Evolutionary conservation across 1,140 invertebrate genomes (phyloP), one percentile per base, ranked within the genome.

Genomic region (Aphaenogaster ashmeadi): DNA sequence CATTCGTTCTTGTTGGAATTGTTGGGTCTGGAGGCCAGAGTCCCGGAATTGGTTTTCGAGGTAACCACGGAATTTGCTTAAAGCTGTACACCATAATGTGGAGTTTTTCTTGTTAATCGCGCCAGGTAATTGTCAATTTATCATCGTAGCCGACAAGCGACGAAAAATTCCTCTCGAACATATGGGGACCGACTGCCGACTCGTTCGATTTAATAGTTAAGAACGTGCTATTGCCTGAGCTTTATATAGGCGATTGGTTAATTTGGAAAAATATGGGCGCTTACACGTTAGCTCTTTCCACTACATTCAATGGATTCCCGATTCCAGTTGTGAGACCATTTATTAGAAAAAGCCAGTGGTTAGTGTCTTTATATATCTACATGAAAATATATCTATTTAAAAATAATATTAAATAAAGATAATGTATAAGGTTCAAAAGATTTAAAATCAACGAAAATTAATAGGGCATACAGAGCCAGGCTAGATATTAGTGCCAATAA

Each of bases 151-250:
- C 84, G 21, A 36, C 0, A 8, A 86, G 58, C 41, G 75, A 91
- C 9, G 89, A 94, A 41, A 94, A 94, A 80, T 92, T 91, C 72
- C 41, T 89, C 0, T 95, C 94, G 60, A 95, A 93, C 52, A 91
- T 97, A 64, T 97, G 97, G 97, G 97, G 97, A n/a, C 97, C 97
- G 62, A 97, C 97, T 1, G 97, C 97, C 92, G 97, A 97, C 92
- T 96, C 96, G 27, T 90, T 96, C 27, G 97, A 97, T 90, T 96
- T 96, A 67, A 95, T 97, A 60, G 86, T 95, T 18, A 94, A 96
- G 89, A 91, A 96, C 3, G 91, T 92, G 47, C 87, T 91, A 38
- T 93, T 97, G 79, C 96, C 96, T 7, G 94, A 96, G 89, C 91
- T 96, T 88, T 77, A 96, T n/a, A 94, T 96, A 62, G 96, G 96